phyloP scores from a whole-genome alignment of 2,797 vertebrate genomes.

The Mastacembelus armatus region DNA sequence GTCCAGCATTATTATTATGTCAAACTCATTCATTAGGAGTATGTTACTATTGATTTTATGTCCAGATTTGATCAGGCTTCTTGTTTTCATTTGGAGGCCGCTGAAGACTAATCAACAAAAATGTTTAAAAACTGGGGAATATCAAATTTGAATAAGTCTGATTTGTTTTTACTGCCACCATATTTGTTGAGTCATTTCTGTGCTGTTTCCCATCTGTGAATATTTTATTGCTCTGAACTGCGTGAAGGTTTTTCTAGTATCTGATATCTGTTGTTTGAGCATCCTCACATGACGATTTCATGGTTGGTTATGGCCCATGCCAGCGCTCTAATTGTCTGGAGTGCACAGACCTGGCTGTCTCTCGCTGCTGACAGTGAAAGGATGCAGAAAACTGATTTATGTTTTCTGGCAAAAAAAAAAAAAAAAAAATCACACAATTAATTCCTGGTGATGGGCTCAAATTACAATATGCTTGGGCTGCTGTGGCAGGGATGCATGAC shows the following conservation, averaged over 20 bases:
- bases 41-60: slow-evolving; percentile 62
- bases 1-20: slow-evolving; percentile 60
- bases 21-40: slow-evolving; percentile 68
- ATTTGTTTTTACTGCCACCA: not conserved
- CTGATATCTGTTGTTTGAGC: slow-evolving; percentile 34
- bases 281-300: slow-evolving; percentile 59
- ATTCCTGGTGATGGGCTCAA: slow-evolving; percentile 65
- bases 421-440: slow-evolving; percentile 77
- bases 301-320: slow-evolving; percentile 50
- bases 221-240: not conserved
- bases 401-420: slow-evolving; percentile 76
- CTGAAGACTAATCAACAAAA: slow-evolving; percentile 33
- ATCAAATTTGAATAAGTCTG: not conserved
- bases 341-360: slow-evolving; percentile 23
- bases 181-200: not conserved
- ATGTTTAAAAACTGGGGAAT: slow-evolving; percentile 3
- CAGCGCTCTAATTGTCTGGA: slow-evolving; percentile 40
- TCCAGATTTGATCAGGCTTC: slow-evolving; percentile 61
- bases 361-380: slow-evolving; percentile 49
- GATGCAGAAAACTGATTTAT: slow-evolving; percentile 75
- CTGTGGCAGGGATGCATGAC: slow-evolving; percentile 68
- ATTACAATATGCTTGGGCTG: slow-evolving; percentile 71
- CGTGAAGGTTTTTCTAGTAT: slow-evolving; percentile 31
- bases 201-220: slow-evolving; percentile 15
- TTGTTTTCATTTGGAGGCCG: slow-evolving; percentile 39